Evolutionary conservation across 2,113 vertebrate genomes (phyloP).

Genomic region (Morone saxatilis): DNA sequence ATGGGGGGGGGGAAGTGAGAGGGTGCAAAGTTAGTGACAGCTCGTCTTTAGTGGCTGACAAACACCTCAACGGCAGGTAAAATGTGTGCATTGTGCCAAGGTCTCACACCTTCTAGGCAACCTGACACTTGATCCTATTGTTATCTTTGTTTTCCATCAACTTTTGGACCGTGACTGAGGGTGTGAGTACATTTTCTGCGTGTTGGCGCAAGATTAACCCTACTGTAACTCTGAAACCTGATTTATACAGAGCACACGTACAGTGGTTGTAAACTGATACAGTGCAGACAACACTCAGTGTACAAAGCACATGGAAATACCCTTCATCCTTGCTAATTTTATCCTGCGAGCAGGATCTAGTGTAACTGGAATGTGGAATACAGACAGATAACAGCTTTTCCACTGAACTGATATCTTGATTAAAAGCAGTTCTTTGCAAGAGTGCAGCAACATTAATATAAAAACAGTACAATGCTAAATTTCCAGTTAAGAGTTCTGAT

Average conservation of each 20-base stretch:
- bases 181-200: conserved; percentile 15
- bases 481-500: too few relatives aligned
- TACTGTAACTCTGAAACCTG: conserved; percentile 16
- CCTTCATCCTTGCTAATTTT: neutral
- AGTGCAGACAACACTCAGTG: neutral
- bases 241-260: neutral
- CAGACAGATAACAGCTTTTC: neutral
- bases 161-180: neutral
- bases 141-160: conserved; percentile 53
- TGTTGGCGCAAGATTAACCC: conserved; percentile 28
- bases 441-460: neutral
- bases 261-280: conserved; percentile 14
- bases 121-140: conserved; percentile 37
- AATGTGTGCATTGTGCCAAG: conserved; percentile 8
- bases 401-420: conserved; percentile 1
- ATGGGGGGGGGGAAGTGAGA: neutral
- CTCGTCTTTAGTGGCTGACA: neutral
- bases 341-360: neutral
- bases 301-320: neutral
- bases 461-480: neutral
- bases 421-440: neutral
- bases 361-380: neutral
- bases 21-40: neutral
- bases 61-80: conserved; percentile 7
- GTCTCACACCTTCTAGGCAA: conserved; percentile 35